Evolutionary conservation across 2,113 vertebrate species (phyloP), one percentile per base, ranked within the genome.

Genomic region (Cygnus atratus): DNA sequence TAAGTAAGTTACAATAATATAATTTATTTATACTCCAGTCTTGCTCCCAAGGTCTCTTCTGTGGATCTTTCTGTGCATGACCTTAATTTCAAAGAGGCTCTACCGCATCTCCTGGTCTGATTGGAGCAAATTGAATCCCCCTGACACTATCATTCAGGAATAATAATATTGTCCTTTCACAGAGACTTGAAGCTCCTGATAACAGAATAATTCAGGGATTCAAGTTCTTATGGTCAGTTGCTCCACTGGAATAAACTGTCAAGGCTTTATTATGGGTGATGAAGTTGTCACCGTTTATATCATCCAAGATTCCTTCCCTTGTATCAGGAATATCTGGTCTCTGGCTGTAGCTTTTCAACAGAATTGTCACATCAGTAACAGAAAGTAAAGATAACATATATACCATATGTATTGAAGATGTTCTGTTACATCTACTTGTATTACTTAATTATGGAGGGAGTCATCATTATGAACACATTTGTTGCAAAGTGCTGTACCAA

Each of bases 111-210:
- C 43, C 29, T 62, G 84, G 35, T 39, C 74, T 92, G 82, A 95
- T 57, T 94, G 90, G 67, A 95, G 66, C 78, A 94, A 92, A 97
- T 87, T 95, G 78, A 85, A 95, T 88, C 93, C 85, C 87, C 78
- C 92, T 87, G 67, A 94, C 74, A 76, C 62, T 73, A 44, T 76
- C 54, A 79, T 65, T 74, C 39, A 62, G 63, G 58, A 93, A 93
- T 95, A 93, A 76, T 77, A 92, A 84, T 90, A 90, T 21, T 90
- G 62, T 85, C 44, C 70, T 85, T 90, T 92, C 85, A 85, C 37
- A 54, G 62, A 70, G 13, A 90, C 7, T 5, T 73, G 82, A 83
- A 79, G 48, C 20, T 85, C 54, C 59, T 52, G 26, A 72, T 72
- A 95, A 48, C 43, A 87, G 72, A 90, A 73, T 93, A 85, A 93